Evolutionary conservation across 2,888 invertebrate genomes (phyloP), one percentile per base, ranked within the genome.

Genomic region (Ectropis crepuscularia): DNA sequence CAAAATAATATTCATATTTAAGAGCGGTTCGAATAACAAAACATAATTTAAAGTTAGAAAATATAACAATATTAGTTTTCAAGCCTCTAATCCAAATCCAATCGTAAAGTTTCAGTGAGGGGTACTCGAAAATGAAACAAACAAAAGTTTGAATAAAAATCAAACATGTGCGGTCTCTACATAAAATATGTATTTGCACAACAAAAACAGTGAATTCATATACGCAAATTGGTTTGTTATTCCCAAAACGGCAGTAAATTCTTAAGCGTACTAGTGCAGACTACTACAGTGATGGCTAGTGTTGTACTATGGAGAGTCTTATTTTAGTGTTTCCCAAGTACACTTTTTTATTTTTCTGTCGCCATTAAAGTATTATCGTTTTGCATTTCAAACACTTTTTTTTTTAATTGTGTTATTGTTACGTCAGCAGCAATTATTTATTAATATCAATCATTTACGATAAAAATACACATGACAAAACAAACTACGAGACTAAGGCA

Each of bases 161-260:
- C 6, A 53, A 53, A 53, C 43, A 42, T 42, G 12, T 39, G 37
- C 49, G 49, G 37, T 49, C 6, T 49, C 11, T 37, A 10, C 9
- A 39, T 11, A 11, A 49, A 61, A 49, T 43, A 49, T 54, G 49
- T 63, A 60, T 73, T 66, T 53, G 68, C 67, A 74, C 65, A 73
- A 73, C 69, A 74, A 74, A 74, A 71, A 80, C 74, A 78, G 76
- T 78, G 54, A 78, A 80, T 79, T 77, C 77, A 81, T 78, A 76
- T 69, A 74, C 78, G 39, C 72, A 77, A 82, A 86, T 77, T 81
- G 81, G 73, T 74, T 78, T 73, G 74, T 74, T 74, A 70, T 76
- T 79, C 81, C 82, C 82, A 68, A 59, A 74, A 67, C 59, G 71
- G 72, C 76, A 65, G 85, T 87, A 85, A 81, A 85, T 81, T 80